Evolutionary conservation across 2,113 vertebrate species (phyloP).

Genomic region (Oxyura jamaicensis): DNA sequence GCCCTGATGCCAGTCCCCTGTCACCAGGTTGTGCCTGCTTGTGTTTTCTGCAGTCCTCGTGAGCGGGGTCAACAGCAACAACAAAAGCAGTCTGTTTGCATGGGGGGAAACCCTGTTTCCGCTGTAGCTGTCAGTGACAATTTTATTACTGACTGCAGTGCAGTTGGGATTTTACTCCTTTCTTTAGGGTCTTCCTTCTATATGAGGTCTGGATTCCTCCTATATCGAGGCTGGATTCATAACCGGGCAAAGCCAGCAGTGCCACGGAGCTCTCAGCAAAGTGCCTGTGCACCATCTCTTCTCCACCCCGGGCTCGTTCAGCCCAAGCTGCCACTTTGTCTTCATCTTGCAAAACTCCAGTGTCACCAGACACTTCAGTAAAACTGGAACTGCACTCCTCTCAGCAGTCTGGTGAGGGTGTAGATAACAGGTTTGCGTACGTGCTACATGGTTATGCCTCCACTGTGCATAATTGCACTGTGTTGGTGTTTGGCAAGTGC

Average conservation of each 20-base stretch:
- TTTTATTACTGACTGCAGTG: background rate
- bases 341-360: background rate
- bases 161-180: background rate
- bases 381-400: background rate
- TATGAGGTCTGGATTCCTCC: background rate
- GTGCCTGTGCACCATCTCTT: background rate
- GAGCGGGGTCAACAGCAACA: background rate
- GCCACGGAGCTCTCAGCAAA: background rate
- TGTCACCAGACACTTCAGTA: background rate
- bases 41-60: background rate
- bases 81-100: background rate
- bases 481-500: conserved; percentile 68
- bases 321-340: background rate
- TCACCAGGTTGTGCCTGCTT: background rate
- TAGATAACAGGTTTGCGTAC: conserved; percentile 53
- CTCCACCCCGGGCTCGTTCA: background rate
- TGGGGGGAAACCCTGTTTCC: background rate
- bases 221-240: background rate
- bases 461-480: background rate
- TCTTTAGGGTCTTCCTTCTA: background rate
- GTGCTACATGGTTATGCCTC: conserved; percentile 44
- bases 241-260: background rate
- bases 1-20: background rate
- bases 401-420: background rate
- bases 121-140: background rate